phyloP scores from a whole-genome alignment of 2,888 invertebrate species.

The Omphaloscelis lunosa region DNA sequence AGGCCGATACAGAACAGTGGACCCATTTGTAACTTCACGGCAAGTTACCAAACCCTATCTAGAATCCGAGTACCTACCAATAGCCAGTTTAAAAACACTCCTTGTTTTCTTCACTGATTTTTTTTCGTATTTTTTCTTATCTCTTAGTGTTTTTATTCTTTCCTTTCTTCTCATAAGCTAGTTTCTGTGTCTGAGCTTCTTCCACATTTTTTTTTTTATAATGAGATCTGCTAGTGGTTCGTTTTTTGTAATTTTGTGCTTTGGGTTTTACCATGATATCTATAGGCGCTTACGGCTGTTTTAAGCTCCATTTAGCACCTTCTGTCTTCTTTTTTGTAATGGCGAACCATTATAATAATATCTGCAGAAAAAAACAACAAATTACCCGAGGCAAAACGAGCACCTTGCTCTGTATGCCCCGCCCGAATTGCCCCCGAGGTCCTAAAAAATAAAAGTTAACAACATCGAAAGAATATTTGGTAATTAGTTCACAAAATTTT shows the following conservation, averaged over 20 bases:
- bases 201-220: neutral
- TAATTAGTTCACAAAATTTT: neutral
- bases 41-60: neutral
- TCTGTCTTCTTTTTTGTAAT: constrained; percentile 4
- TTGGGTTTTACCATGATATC: neutral
- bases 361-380: too few species aligned
- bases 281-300: neutral
- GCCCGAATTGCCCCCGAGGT: neutral
- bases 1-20: neutral
- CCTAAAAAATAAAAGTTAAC: neutral
- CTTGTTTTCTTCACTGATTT: too few species aligned
- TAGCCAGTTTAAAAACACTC: neutral
- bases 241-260: neutral
- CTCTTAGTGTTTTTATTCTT: neutral
- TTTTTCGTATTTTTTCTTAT: too few species aligned
- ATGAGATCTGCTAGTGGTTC: neutral
- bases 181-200: neutral
- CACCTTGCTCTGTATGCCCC: neutral
- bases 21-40: neutral
- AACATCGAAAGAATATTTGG: neutral
- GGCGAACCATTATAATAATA: neutral
- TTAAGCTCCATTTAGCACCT: neutral
- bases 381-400: neutral
- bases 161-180: too few species aligned
- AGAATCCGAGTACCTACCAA: neutral